Conservation (phyloP, 2,888 invertebrate species). For the Vanessa cardui region DNA sequence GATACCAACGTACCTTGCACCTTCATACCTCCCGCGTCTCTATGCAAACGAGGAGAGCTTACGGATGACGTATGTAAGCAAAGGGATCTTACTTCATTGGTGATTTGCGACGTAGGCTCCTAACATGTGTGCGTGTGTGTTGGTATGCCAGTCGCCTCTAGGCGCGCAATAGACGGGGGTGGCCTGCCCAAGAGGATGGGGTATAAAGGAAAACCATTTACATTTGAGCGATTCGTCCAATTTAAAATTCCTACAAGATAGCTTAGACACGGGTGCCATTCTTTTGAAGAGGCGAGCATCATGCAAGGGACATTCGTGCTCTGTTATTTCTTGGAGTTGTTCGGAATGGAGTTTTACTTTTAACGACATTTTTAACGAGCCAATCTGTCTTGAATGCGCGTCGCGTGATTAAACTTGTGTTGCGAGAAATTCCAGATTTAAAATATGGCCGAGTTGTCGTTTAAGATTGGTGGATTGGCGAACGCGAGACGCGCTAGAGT, state of each 20-base stretch:
- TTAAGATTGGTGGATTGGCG: conserved; percentile 43
- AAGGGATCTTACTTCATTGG: conserved; percentile 67
- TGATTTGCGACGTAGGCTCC: conserved; percentile 74
- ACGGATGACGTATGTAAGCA: conserved; percentile 72
- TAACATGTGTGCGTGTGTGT: conserved; percentile 73
- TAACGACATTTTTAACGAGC: conserved; percentile 56
- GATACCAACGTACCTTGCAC: conserved; percentile 65
- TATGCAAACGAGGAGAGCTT: conserved; percentile 63
- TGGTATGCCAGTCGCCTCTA: conserved; percentile 82
- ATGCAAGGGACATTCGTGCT: conserved; percentile 67
- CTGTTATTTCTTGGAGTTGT: conserved; percentile 51
- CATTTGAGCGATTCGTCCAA: conserved; percentile 85
- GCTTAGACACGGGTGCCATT: conserved; percentile 82
- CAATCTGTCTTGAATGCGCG: conserved; percentile 22
- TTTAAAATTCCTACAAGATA: conserved; percentile 84
- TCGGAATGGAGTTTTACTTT: conserved; percentile 53
- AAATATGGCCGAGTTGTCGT: conserved; percentile 11
- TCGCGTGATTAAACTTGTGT: conserved; percentile 16
- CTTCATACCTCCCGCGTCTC: conserved; percentile 50
- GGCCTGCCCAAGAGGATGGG: conserved; percentile 80
- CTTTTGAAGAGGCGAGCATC: conserved; percentile 79
- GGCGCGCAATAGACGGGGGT: conserved; percentile 81
- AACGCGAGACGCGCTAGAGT: conserved; percentile 66
- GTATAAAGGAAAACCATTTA: conserved; percentile 84
- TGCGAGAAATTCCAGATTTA: conserved; percentile 11